Base-by-base conservation (phyloP, 1,140 invertebrate species). In the Heliconius eleuchia region DNA sequence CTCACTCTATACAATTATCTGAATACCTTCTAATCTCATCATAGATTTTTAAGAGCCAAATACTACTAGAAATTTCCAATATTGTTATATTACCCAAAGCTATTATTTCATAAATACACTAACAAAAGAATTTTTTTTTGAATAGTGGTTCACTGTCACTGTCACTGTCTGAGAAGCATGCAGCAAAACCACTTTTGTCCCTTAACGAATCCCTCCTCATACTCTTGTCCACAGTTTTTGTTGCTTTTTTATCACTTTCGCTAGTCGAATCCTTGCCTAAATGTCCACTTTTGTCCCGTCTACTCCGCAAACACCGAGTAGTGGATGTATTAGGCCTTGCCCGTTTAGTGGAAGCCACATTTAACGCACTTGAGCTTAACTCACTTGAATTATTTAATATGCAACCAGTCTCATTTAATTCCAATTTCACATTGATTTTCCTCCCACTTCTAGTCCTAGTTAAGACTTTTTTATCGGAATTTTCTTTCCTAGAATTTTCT, bases 91-190 rank as follows among this genome's bases (percentile, higher is more conserved):
- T 50, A 74, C 74, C 57, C 42, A 73, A 80, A 80, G 78, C 78
- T 76, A 80, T 52, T 75, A 75, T 50, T 71, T 57, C 46, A 81
- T 78, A 50, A 72, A 81, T 74, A 74, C 13, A 57, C 80, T 89
- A 91, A 88, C 89, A 91, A 78, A 94, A 94, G 78, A 88, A 94
- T 72, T 92, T 94, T 73, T 84, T 84, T 42, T 88, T 85, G 66
- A 87, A 88, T 18, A 88, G 80, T 16, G 88, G 89, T 82, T 88
- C 88, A 88, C 81, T 86, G 39, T 93, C 92, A 82, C 89, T 88
- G 71, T 92, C 92, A 88, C 91, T 94, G 79, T 94, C 92, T 6
- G 91, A 92, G 77, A 94, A 94, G 75, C 91, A 94, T 8, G 88
- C 87, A 13, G 88, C 82, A 82, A 90, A 94, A 52, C 91, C 92